Base-by-base conservation (phyloP, 2,797 vertebrate genomes). In the Lagocephalus sceleratus region DNA sequence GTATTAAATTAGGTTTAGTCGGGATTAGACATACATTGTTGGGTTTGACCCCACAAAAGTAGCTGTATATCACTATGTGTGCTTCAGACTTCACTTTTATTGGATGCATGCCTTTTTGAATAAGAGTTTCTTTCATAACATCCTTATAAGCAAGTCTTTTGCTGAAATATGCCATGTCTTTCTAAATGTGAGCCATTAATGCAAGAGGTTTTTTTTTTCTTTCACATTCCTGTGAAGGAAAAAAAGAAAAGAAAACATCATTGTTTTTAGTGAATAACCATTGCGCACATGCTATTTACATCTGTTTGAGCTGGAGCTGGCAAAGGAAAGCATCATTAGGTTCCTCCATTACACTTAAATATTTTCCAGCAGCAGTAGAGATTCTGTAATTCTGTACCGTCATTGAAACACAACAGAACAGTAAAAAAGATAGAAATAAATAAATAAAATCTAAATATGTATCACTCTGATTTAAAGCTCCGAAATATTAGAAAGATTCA, bases 11-110 rank as follows among this genome's bases (percentile, higher is more conserved):
- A 25, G n/a, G n/a, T n/a, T n/a, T n/a, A 25, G 25, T 25, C 25
- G 8, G 8, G 25, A 25, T 25, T 25, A 25, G 25, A 8, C 25
- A 25, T 25, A 25, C 5, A 5, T 25, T 25, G 2, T 25, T 25
- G 25, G 25, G 25, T 25, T 25, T 25, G 54, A 40, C 29, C 6
- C 23, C 8, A 17, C 29, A 19, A 25, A 17, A 48, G 5, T 26
- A 15, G 25, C 23, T 39, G 43, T 26, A 26, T 26, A 26, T 58
- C 57, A 46, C 47, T 44, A 23, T 39, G 47, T 42, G 20, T 38
- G 32, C 53, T 49, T 26, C 21, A 14, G 62, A 49, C 78, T 77
- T 69, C 76, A 89, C 75, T 69, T 74, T 67, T 69, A 56, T 65
- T 47, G 57, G 50, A 16, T 60, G 52, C 61, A 67, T 71, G 63